Evolutionary conservation across 2,797 vertebrate genomes (phyloP).

Genomic region (Hyperoplus lanceolatus): DNA sequence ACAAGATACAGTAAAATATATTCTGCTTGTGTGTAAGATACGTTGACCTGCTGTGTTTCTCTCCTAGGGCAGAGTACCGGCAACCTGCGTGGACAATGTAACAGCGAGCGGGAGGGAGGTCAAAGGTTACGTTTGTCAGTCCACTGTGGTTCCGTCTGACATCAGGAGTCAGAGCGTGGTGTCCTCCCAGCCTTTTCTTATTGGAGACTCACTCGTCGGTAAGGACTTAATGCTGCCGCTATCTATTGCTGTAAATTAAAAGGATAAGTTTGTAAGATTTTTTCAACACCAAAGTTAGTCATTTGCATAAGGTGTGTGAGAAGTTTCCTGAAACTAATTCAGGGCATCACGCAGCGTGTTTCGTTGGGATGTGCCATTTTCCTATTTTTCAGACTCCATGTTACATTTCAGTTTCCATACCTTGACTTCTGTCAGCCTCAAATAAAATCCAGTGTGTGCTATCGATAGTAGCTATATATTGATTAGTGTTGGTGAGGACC

Average conservation of each 20-base stretch:
- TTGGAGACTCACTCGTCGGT: slow-evolving; percentile 92
- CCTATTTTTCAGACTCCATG: not conserved
- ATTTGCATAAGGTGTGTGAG: not conserved
- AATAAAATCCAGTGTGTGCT: not conserved
- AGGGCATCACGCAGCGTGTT: not conserved
- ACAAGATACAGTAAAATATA: too few species aligned
- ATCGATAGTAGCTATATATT: not conserved
- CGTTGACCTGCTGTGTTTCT: slow-evolving; percentile 11
- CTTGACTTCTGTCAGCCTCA: not conserved
- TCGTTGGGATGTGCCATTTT: not conserved
- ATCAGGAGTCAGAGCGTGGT: slow-evolving; percentile 87
- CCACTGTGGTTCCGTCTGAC: slow-evolving; percentile 90
- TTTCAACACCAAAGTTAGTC: not conserved
- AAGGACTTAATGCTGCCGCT: slow-evolving; percentile 33
- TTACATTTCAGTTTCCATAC: not conserved
- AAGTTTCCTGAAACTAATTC: not conserved
- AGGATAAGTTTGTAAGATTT: not conserved
- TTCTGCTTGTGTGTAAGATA: not conserved
- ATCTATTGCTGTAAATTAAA: not conserved
- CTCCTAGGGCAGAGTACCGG: slow-evolving; percentile 84
- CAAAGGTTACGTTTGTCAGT: slow-evolving; percentile 92
- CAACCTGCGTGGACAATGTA: slow-evolving; percentile 91
- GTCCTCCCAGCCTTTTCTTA: slow-evolving; percentile 92
- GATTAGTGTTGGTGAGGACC: too few species aligned
- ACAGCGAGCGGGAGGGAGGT: slow-evolving; percentile 86